Percentiles rank a stretch among this genome's conserved stretches.
Evolutionary conservation across 2,797 vertebrate genomes (phyloP).

Genomic region (Paratrypauchen microcephalus): DNA sequence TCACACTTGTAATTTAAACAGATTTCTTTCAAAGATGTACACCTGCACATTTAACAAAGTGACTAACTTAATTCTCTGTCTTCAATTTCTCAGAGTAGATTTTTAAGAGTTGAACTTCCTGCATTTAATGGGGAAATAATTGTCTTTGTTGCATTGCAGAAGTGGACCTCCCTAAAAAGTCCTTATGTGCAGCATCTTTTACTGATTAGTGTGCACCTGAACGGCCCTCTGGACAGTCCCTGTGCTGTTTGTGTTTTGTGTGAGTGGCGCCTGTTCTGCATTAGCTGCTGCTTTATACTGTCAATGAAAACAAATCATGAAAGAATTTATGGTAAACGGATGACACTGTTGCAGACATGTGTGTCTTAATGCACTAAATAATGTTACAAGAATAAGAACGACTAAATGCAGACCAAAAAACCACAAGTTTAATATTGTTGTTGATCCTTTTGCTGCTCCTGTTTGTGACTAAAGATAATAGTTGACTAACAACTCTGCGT

Average conservation of each 20-base stretch:
- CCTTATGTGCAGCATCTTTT: constrained; percentile 61
- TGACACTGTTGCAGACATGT: constrained; percentile 21
- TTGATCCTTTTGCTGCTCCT: neutral
- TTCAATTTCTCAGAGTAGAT: constrained; percentile 31
- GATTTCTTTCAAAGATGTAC: constrained; percentile 18
- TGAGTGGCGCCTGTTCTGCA: constrained; percentile 42
- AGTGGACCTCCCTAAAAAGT: constrained; percentile 47
- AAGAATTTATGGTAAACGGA: constrained; percentile 52
- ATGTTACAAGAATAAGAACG: neutral
- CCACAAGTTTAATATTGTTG: neutral
- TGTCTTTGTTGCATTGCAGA: constrained; percentile 46
- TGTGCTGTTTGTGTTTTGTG: constrained; percentile 16
- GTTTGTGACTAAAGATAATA: neutral
- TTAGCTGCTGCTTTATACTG: constrained; percentile 52
- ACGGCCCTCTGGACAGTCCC: constrained; percentile 47
- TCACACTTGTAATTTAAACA: constrained; percentile 51
- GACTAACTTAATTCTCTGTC: constrained; percentile 24
- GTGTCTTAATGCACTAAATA: neutral
- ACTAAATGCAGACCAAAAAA: neutral
- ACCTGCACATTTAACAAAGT: constrained; percentile 19
- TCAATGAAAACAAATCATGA: constrained; percentile 56
- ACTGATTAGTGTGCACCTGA: constrained; percentile 68
- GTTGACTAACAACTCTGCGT: too few relatives aligned
- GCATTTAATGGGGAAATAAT: constrained; percentile 62
- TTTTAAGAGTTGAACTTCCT: constrained; percentile 63